Conservation (phyloP, 1,140 invertebrate genomes). For the Popillia japonica region DNA sequence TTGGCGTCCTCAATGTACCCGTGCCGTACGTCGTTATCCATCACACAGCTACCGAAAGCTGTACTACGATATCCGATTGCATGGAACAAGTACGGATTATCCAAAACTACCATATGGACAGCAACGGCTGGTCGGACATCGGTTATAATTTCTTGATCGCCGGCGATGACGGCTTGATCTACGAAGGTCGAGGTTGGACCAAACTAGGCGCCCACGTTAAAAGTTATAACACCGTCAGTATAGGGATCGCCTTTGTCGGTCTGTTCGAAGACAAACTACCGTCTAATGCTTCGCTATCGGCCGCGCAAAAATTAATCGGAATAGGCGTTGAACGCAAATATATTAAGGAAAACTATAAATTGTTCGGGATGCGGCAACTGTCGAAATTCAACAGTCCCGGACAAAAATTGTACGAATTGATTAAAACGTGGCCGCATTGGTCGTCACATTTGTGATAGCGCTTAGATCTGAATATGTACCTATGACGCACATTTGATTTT, state of each 20-base stretch:
- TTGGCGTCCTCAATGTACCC: constrained; percentile 30
- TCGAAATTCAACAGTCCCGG: not conserved
- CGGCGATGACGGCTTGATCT: constrained; percentile 75
- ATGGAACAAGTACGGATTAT: constrained; percentile 63
- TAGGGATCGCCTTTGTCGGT: constrained; percentile 77
- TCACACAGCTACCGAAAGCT: constrained; percentile 63
- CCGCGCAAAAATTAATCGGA: constrained; percentile 20
- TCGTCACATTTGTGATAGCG: no score
- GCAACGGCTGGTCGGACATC: constrained; percentile 69
- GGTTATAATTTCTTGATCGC: constrained; percentile 80
- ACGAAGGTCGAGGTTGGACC: constrained; percentile 72
- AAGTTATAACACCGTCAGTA: constrained; percentile 69
- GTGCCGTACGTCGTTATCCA: constrained; percentile 55
- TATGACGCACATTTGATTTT: no score
- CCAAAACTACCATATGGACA: constrained; percentile 79
- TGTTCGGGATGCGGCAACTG: not conserved
- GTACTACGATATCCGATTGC: constrained; percentile 58
- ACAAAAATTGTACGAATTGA: not conserved
- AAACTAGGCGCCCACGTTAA: constrained; percentile 65
- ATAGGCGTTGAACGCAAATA: constrained; percentile 4
- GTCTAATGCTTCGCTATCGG: not conserved
- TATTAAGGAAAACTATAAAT: constrained; percentile 7
- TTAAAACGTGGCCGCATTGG: constrained; percentile 35
- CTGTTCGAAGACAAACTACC: constrained; percentile 62
- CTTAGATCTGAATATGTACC: no score